phyloP scores from a whole-genome alignment of 2,888 invertebrate species.

The Tipula unca region DNA sequence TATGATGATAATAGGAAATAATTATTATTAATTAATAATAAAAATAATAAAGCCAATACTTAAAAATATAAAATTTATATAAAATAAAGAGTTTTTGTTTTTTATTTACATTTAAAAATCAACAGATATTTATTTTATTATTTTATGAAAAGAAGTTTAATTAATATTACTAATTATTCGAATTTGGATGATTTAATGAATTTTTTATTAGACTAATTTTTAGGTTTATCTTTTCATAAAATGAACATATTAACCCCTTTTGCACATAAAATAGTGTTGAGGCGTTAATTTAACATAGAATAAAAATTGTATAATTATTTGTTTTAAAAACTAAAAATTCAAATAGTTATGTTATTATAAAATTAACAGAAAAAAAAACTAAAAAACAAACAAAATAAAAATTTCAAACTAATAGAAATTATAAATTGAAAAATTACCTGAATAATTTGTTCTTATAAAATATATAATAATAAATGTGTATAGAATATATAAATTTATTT shows the following conservation, averaged over 20 bases:
- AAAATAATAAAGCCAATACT: background rate
- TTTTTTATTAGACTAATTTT: background rate
- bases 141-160: background rate
- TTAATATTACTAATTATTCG: background rate
- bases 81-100: background rate
- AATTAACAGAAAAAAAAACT: background rate
- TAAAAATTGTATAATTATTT: background rate
- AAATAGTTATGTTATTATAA: background rate
- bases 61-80: background rate
- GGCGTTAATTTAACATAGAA: background rate
- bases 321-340: background rate
- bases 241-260: background rate
- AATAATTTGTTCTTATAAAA: background rate
- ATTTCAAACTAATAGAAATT: background rate
- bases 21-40: background rate
- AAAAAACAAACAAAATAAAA: background rate
- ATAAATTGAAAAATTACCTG: background rate
- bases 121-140: background rate
- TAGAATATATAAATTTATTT: background rate
- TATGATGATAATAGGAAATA: background rate
- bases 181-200: background rate
- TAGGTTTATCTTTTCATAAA: background rate
- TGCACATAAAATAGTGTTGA: background rate
- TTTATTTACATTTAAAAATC: background rate
- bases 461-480: background rate